phyloP scores from a whole-genome alignment of 2,113 vertebrate genomes.

The Gymnogyps californianus region DNA sequence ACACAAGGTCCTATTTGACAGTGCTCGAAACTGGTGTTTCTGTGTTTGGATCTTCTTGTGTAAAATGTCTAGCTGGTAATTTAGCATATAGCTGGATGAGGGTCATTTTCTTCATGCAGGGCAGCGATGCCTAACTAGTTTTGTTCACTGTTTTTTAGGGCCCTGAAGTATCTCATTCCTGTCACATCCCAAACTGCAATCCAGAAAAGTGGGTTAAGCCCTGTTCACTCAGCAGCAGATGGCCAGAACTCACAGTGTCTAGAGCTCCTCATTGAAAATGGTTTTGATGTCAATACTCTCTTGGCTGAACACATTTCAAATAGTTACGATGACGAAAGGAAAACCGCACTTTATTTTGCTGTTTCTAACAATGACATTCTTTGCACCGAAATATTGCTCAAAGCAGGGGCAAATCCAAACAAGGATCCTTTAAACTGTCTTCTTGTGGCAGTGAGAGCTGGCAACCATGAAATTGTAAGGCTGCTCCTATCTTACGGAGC shows the following conservation, averaged over 20 bases:
- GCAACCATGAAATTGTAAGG: slow-evolving; percentile 79
- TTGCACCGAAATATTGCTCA: slow-evolving; percentile 77
- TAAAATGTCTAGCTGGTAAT: not conserved
- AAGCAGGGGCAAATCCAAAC: slow-evolving; percentile 79
- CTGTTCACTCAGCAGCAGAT: slow-evolving; percentile 83
- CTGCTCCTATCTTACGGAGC: slow-evolving; percentile 80
- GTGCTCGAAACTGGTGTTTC: not conserved
- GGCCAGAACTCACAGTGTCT: slow-evolving; percentile 81
- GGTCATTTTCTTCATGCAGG: not conserved
- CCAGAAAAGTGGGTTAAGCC: slow-evolving; percentile 78
- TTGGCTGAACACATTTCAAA: slow-evolving; percentile 78
- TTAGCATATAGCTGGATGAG: not conserved
- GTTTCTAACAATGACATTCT: slow-evolving; percentile 84
- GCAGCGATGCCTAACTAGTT: not conserved
- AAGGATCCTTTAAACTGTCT: slow-evolving; percentile 85
- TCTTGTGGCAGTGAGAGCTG: slow-evolving; percentile 84
- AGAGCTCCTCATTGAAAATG: slow-evolving; percentile 77
- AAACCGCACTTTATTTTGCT: slow-evolving; percentile 78
- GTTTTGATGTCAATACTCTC: slow-evolving; percentile 80
- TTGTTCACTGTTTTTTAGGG: slow-evolving; percentile 59
- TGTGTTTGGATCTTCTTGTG: not conserved
- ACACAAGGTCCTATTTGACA: not conserved
- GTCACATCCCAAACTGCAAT: slow-evolving; percentile 80
- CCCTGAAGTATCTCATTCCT: slow-evolving; percentile 82
- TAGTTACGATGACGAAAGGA: slow-evolving; percentile 80